Base-by-base conservation (phyloP, 2,888 invertebrate genomes). In the Caenorhabditis becei region DNA sequence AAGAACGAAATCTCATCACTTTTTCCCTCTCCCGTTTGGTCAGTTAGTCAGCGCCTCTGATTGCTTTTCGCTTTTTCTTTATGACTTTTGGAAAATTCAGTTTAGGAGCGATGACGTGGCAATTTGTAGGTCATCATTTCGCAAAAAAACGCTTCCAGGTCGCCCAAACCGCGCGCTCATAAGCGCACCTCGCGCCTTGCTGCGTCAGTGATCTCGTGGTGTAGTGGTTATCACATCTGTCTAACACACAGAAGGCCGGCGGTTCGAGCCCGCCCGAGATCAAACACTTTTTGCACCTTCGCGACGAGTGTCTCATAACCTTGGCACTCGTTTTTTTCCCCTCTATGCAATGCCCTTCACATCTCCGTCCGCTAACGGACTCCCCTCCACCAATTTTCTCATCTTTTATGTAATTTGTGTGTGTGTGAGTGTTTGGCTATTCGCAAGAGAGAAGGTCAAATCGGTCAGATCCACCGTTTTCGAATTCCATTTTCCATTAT, bases 171-270 rank as follows among this genome's bases (percentile, higher is more conserved):
- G 41, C 41, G 41, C 41, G 7, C 41, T 14, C 16, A 10, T 41
- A 5, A 10, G 14, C 16, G 7, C 10, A 18, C 20, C 20, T 20
- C 20, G 49, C 18, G 23, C 41, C 41, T 20, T 8, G 24, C 2
- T 18, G 1, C 47, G 16, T 24, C 70, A 69, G 67, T 44, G 83
- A 80, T 86, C 86, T 85, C 87, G 87, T 87, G 87, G 87, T 87
- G 87, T 87, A 87, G 88, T 88, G 88, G 88, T 88, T 88, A 88
- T 88, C 88, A 88, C 88, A 85, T 88, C 88, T 87, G 88, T 88
- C 88, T 88, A 88, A 88, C 88, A 88, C 88, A 87, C 88, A 86
- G 88, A 88, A 88, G 88, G 88, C 83, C 88, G 88, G 86, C 86
- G 87, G 88, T 88, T 88, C 88, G 88, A 88, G 83, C 85, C 88